These are phyloP conservation scores for Melanotaenia boesemani DNA, from an alignment of 2,797 vertebrate genomes.

Conservation along the genomic window DNA sequence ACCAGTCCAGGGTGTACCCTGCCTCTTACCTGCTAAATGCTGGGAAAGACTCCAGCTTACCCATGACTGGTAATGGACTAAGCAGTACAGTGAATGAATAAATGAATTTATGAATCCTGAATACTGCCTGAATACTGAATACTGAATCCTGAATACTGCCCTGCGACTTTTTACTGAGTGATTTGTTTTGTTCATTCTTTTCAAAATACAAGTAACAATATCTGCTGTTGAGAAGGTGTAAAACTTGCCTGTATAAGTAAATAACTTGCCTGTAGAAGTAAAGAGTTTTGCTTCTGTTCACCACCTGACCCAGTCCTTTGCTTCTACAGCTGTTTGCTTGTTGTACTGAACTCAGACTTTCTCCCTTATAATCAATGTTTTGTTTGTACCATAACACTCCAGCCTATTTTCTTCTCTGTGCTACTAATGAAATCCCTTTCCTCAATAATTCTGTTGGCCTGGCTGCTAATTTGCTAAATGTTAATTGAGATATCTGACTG, in stretches of 20 bases:
- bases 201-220: background rate
- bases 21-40: no score
- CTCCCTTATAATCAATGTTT: slow-evolving; percentile 27
- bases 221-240: background rate
- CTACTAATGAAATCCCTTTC: slow-evolving; percentile 10
- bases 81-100: no score
- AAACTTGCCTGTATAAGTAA: slow-evolving; percentile 6
- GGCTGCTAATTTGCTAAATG: slow-evolving; percentile 18
- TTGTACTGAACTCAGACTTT: background rate
- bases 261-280: no score
- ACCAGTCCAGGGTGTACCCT: no score
- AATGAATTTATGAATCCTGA: no score
- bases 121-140: no score
- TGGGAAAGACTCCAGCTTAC: no score
- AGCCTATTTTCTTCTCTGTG: slow-evolving; percentile 1
- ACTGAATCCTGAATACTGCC: no score
- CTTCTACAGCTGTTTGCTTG: slow-evolving; percentile 8
- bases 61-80: no score
- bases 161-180: no score
- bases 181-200: background rate
- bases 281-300: background rate
- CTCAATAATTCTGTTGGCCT: background rate
- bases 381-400: slow-evolving; percentile 6
- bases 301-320: background rate
- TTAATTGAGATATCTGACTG: slow-evolving; percentile 1